Base-by-base conservation (phyloP, 2,797 vertebrate genomes). In the Enteromius mattozi region DNA sequence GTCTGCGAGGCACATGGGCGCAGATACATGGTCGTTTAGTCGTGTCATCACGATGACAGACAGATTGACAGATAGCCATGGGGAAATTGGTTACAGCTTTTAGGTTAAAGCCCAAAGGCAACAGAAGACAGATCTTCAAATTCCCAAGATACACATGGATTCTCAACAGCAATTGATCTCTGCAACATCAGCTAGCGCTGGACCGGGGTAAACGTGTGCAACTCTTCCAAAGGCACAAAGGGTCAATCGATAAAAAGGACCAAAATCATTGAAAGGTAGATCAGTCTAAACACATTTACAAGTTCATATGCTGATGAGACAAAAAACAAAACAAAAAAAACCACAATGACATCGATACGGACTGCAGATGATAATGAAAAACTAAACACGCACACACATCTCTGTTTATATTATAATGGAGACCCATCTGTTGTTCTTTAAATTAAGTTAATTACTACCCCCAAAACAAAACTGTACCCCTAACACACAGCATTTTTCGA, bases 271-370 rank as follows among this genome's bases (percentile, higher is more conserved):
- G 76, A 63, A 84, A 78, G 82, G 82, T 78, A 84, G 82, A 84
- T 84, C 82, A 79, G 75, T 79, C 75, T 84, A 47, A 84, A 84
- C 66, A 78, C 66, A 84, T 84, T 84, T 84, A 84, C 82, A 84
- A 78, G 76, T 79, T 84, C 66, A 79, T 79, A 79, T 79, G 82
- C 82, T 84, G 82, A 84, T 49, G 51, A 63, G 76, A 56, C 76
- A n/a, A 72, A 84, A 81, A 40, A 42, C 42, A 3, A 45, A 45
- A 13, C 42, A 45, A 45, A 45, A 45, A 33, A 70, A 24, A 6
- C 21, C 27, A n/a, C 42, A 35, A 78, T n/a, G 74, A 51, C 74
- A 83, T 83, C 74, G 13, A 78, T 83, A 83, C n/a, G 7, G 63
- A 78, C 33, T 33, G 47, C 45, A 69, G 74, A 56, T 30, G 37